Evolutionary conservation across 2,888 invertebrate genomes (phyloP), one percentile per base, ranked within the genome.

Genomic region (Nymphalis polychloros): DNA sequence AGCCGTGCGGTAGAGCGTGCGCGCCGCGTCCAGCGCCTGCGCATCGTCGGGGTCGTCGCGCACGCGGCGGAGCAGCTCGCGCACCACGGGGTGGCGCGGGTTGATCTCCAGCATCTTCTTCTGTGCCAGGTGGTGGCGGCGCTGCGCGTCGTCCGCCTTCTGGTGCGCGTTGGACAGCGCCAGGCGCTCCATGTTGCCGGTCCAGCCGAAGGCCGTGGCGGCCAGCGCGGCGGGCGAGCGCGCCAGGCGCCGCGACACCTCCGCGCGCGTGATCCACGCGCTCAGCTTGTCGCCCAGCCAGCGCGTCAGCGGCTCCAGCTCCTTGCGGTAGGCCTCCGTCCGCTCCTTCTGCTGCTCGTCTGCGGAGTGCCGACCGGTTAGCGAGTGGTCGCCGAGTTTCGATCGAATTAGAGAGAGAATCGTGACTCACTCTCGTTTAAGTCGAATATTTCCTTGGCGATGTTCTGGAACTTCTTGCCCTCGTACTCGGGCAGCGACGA

Each of bases 391-490:
- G 48, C 6, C 6, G 48, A 7, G n/a, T 48, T 7, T n/a, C 48
- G 48, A 48, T 48, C 7, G n/a, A n/a, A 48, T 8, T 8, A 2
- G n/a, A n/a, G 48, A 1, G n/a, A 48, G n/a, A n/a, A 23, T 23
- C 2, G 41, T 13, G 2, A 80, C 89, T 85, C 77, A 89, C 94
- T 93, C 81, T 98, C 97, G 57, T 96, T 95, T 10, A 99, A 89
- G 76, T 96, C 95, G 84, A 99, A 96, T 47, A 98, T 98, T 93
- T 99, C 99, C 92, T 99, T 99, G 77, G 99, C 99, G 64, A 99
- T 98, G 87, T 99, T 99, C 92, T 98, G 98, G 97, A 99, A 99
- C 91, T 98, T 99, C 93, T 98, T 98, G 65, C 98, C 98, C 81
- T 99, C 99, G 90, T 97, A 99, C 91, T 99, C 99, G 1, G 99